A percentile compares a stretch with the other conserved stretches of the same genome.
These are phyloP conservation scores for Coptodon bakossiorum DNA, from an alignment of 2,113 vertebrate genomes.

Conservation along the genomic window DNA sequence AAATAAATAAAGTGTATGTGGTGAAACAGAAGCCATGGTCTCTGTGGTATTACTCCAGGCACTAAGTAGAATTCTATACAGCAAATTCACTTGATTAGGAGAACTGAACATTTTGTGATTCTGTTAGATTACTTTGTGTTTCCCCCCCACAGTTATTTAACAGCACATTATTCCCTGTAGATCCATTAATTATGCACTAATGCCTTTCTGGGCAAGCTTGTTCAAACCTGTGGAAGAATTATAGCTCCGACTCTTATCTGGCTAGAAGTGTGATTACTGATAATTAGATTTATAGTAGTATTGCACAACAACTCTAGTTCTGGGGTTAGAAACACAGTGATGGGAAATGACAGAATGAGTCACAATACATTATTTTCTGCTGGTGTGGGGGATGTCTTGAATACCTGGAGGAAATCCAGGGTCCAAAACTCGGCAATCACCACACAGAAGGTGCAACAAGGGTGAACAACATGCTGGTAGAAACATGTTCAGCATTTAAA, in stretches of 20 bases:
- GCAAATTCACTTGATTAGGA: conserved; percentile 5
- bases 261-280: not conserved
- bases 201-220: conserved; percentile 3
- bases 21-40: not conserved
- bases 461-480: not conserved
- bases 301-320: not conserved
- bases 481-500: not conserved
- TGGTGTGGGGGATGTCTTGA: not conserved
- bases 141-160: conserved; percentile 2
- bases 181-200: conserved; percentile 16
- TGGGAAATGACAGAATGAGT: not conserved
- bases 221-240: not conserved
- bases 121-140: not conserved
- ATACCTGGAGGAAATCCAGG: not conserved
- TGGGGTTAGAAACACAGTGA: not conserved
- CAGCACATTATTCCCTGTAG: not conserved
- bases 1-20: not conserved
- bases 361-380: not conserved
- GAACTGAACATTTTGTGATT: not conserved
- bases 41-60: not conserved
- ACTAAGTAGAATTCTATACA: not conserved
- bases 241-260: not conserved
- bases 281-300: not conserved
- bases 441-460: not conserved
- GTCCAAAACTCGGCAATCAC: not conserved